Evolutionary conservation across 2,888 invertebrate species (phyloP), one percentile per base, ranked within the genome.

Genomic region (Dasysyrphus albostriatus): DNA sequence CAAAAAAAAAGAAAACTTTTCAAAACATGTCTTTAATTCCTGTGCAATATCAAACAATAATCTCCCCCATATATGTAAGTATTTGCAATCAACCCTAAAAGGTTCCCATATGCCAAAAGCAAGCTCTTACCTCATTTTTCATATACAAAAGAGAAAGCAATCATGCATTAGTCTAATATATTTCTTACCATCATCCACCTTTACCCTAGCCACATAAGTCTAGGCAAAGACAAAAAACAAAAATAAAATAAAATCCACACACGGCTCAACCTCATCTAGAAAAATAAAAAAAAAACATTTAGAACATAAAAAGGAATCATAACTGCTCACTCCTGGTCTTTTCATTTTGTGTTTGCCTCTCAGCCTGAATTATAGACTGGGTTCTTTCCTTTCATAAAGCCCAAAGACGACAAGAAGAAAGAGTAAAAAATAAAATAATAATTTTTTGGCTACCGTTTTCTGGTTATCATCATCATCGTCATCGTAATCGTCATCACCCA

Each of bases 121-220:
- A 69, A 39, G 34, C 72, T 58, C 32, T 49, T 51, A 16, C 39
- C 29, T 29, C 42, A 32, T 51, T 51, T n/a, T 7, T 24, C 32
- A 56, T 9, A 8, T 24, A 65, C 8, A 49, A 78, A 65, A 72
- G 51, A 37, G 65, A 78, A 78, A 78, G 78, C 83, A 83, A 83
- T 83, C 83, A 83, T 83, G 83, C 83, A 83, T 83, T 83, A 83
- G 83, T 83, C 83, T 83, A 83, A 78, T 78, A 83, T 67, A 24
- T 73, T 39, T 72, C 78, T 51, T 69, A 59, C 7, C 56, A 32
- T 32, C 32, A 56, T 37, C 82, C 77, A 67, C 83, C 80, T 79
- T 39, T 58, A 32, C 65, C 58, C 59, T 39, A 42, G 34, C 79
- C 65, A 51, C 79, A 39, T 5, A 6, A 63, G 78, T 63, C 72